Evolutionary conservation across 2,888 invertebrate genomes (phyloP).

Genomic region (Microplitis manilae): DNA sequence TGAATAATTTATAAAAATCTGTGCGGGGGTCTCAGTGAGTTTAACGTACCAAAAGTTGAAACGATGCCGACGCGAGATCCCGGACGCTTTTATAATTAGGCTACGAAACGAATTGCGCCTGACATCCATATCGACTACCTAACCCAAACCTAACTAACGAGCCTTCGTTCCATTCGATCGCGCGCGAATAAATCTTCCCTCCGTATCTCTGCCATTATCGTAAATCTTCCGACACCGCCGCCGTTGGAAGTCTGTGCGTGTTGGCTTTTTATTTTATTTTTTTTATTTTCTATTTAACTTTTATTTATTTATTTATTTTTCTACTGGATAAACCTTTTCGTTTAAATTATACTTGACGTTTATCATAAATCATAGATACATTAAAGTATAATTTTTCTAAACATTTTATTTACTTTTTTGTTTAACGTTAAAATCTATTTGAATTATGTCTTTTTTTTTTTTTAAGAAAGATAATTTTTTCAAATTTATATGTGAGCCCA

Average conservation of each 20-base stretch:
- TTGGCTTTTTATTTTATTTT: conserved; percentile 22
- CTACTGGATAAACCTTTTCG: conserved; percentile 59
- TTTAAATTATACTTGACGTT: conserved; percentile 60
- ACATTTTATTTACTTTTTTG: background rate
- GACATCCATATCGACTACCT: conserved; percentile 68
- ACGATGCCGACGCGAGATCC: conserved; percentile 42
- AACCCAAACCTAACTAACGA: conserved; percentile 68
- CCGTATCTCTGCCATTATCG: conserved; percentile 67
- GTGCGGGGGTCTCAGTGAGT: conserved; percentile 13
- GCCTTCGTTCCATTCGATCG: conserved; percentile 65
- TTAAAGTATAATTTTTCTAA: background rate
- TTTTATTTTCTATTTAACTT: conserved; percentile 36
- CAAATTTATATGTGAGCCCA: too few relatives aligned
- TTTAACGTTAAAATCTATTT: background rate
- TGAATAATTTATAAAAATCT: conserved; percentile 21
- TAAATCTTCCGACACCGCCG: conserved; percentile 64
- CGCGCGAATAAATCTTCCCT: conserved; percentile 63
- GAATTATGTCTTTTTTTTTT: too few relatives aligned
- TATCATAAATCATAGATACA: conserved; percentile 56
- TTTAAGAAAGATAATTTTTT: too few relatives aligned
- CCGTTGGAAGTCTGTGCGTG: conserved; percentile 56
- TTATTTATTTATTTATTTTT: conserved; percentile 32
- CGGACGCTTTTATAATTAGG: conserved; percentile 68
- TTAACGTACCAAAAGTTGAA: conserved; percentile 21
- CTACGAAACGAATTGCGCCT: conserved; percentile 68